A percentile compares a stretch with the other conserved stretches of the same genome.
These are phyloP conservation scores for Sinella curviseta DNA, from an alignment of 1,140 invertebrate species.

Conservation along the genomic window DNA sequence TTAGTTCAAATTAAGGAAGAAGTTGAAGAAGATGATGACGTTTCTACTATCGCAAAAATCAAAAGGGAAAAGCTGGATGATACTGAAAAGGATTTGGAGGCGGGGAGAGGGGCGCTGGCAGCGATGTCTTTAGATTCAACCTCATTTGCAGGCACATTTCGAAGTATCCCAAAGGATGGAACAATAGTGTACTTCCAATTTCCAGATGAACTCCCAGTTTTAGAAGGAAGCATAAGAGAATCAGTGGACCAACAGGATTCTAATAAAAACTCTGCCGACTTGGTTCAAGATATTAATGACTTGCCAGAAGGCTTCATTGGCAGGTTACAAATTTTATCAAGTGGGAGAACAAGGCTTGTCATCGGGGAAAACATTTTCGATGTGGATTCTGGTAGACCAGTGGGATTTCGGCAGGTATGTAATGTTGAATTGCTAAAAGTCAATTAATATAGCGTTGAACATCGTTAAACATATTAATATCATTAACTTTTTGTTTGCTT, in stretches of 20 bases:
- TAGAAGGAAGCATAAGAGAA: constrained; percentile 57
- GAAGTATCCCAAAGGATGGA: not conserved
- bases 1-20: too few species aligned
- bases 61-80: not conserved
- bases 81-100: not conserved
- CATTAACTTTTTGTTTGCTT: constrained; percentile 4
- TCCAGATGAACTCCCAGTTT: constrained; percentile 54
- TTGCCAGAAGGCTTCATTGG: constrained; percentile 63
- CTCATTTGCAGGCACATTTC: constrained; percentile 22
- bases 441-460: not conserved
- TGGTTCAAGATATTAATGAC: constrained; percentile 53
- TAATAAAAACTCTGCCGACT: constrained; percentile 52
- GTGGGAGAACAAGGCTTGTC: constrained; percentile 59
- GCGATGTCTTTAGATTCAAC: constrained; percentile 11
- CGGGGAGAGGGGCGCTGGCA: not conserved
- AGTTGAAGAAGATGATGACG: constrained; percentile 2
- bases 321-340: constrained; percentile 60
- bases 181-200: constrained; percentile 32
- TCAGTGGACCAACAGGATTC: constrained; percentile 56
- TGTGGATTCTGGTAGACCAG: constrained; percentile 56
- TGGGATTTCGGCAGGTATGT: constrained; percentile 53
- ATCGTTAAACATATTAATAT: not conserved
- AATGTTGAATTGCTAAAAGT: not conserved
- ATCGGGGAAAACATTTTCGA: constrained; percentile 61
- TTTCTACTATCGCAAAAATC: not conserved